These are phyloP conservation scores for Brevimyrus niger DNA, from an alignment of 2,113 vertebrate species.

Conservation along the genomic window DNA sequence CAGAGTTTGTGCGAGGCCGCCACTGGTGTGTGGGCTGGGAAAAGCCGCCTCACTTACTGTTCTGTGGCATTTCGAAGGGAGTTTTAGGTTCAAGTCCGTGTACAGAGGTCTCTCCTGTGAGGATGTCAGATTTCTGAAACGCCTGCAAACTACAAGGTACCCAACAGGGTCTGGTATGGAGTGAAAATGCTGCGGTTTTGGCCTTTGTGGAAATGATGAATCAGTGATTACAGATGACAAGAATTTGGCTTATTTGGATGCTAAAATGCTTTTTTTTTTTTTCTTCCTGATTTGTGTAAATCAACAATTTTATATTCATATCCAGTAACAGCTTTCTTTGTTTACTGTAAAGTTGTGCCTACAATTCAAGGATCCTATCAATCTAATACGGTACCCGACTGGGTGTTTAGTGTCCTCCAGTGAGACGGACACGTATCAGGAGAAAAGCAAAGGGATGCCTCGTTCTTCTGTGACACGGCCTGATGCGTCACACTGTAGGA, in stretches of 20 bases:
- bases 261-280: neutral
- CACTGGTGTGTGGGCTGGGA: neutral
- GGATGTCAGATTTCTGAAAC: neutral
- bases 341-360: neutral
- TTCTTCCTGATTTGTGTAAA: neutral
- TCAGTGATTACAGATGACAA: neutral
- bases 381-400: neutral
- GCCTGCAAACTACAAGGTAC: neutral
- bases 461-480: neutral
- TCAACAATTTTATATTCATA: neutral
- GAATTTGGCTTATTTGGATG: neutral
- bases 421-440: neutral
- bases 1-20: neutral
- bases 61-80: neutral
- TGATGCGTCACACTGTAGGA: constrained; percentile 1
- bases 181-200: neutral
- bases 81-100: neutral
- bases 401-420: constrained; percentile 12
- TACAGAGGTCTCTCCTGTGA: neutral
- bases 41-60: neutral
- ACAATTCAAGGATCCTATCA: neutral
- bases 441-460: neutral
- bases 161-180: neutral
- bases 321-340: neutral
- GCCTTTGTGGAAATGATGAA: neutral